Percentiles rank a stretch among this genome's conserved stretches.
These are phyloP conservation scores for Anoplolepis gracilipes DNA, from an alignment of 1,140 invertebrate genomes.

Conservation along the genomic window DNA sequence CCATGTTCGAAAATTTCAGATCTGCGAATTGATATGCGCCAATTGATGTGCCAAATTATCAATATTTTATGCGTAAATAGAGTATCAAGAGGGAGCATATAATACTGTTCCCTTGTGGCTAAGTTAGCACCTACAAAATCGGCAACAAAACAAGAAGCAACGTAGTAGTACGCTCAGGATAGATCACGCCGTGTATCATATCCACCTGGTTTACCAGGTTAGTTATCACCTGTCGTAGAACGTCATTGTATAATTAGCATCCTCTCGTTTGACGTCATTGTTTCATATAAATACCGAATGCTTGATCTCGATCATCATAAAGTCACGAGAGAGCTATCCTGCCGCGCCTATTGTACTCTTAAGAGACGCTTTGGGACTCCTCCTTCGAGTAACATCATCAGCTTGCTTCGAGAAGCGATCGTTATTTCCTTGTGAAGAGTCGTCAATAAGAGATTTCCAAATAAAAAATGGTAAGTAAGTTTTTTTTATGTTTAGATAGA, in stretches of 20 bases:
- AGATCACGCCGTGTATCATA: slow-evolving; percentile 20
- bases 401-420: not conserved
- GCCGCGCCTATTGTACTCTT: slow-evolving; percentile 2
- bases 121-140: slow-evolving; percentile 37
- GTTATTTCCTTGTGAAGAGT: slow-evolving; percentile 7
- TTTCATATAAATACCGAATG: slow-evolving; percentile 80
- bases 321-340: slow-evolving; percentile 29
- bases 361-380: not conserved
- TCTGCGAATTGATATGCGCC: no score
- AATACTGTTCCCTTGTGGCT: slow-evolving; percentile 15
- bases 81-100: slow-evolving; percentile 8
- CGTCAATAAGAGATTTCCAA: not conserved
- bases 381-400: not conserved
- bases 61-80: slow-evolving; percentile 24
- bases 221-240: slow-evolving; percentile 80
- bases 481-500: not conserved
- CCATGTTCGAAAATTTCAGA: not conserved
- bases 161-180: not conserved
- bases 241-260: slow-evolving; percentile 84
- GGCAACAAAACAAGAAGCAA: slow-evolving; percentile 11
- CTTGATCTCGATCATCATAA: slow-evolving; percentile 32
- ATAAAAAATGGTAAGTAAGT: slow-evolving; percentile 21
- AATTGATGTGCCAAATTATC: not conserved
- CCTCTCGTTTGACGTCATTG: slow-evolving; percentile 83
- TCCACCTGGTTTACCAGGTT: slow-evolving; percentile 76